A percentile compares a stretch with the other conserved stretches of the same genome.
Evolutionary conservation across 2,797 vertebrate genomes (phyloP).

Genomic region (Hozukius guyotensis): DNA sequence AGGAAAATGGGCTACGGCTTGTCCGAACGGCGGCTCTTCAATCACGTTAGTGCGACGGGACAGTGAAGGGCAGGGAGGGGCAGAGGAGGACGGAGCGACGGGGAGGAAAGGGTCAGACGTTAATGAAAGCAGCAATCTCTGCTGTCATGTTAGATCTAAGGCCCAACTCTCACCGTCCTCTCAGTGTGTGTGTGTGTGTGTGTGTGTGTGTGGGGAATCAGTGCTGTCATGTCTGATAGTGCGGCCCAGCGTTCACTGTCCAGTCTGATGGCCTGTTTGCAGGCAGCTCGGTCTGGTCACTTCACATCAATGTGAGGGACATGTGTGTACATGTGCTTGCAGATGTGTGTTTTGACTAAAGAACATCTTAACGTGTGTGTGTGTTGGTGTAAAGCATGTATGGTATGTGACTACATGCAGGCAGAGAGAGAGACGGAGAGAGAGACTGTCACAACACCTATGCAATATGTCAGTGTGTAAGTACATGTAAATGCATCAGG

Average conservation of each 20-base stretch:
- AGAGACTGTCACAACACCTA: slow-evolving; percentile 60
- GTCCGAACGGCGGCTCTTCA: slow-evolving; percentile 84
- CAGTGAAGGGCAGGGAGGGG: slow-evolving; percentile 75
- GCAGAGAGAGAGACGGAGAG: slow-evolving; percentile 33
- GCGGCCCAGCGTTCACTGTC: slow-evolving; percentile 76
- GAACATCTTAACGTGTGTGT: slow-evolving; percentile 47
- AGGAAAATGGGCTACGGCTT: slow-evolving; percentile 68
- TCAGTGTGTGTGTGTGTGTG: slow-evolving; percentile 38
- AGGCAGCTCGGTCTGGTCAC: slow-evolving; percentile 84
- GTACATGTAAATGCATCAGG: not conserved
- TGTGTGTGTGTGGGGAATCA: slow-evolving; percentile 52
- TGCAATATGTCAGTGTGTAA: slow-evolving; percentile 40
- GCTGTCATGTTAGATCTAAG: slow-evolving; percentile 85
- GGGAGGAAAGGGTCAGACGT: slow-evolving; percentile 76
- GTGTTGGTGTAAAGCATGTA: slow-evolving; percentile 43
- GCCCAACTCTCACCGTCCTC: slow-evolving; percentile 64
- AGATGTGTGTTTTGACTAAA: slow-evolving; percentile 29
- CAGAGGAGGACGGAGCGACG: slow-evolving; percentile 44
- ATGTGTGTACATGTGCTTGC: slow-evolving; percentile 48
- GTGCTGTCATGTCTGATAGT: slow-evolving; percentile 85
- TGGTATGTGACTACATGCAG: slow-evolving; percentile 41
- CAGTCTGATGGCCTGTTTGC: slow-evolving; percentile 88
- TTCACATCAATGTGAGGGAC: slow-evolving; percentile 85
- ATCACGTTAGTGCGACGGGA: slow-evolving; percentile 83
- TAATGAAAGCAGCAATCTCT: slow-evolving; percentile 85